Conservation (phyloP, 2,888 invertebrate species). For the Epistrophe grossulariae region DNA sequence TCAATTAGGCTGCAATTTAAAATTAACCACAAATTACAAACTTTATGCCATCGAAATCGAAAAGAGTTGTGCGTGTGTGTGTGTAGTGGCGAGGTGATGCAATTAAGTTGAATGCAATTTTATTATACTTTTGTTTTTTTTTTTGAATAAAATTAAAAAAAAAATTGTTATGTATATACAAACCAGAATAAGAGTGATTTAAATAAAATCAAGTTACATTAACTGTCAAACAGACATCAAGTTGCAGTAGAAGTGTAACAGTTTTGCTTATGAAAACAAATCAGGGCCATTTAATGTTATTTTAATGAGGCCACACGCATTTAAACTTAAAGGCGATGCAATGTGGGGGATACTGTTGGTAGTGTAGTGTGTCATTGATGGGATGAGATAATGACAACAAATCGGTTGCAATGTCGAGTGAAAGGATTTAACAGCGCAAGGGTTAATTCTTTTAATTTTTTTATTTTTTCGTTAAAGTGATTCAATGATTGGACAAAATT, state of each 20-base stretch:
- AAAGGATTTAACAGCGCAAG: slow-evolving; percentile 35
- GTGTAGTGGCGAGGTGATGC: slow-evolving; percentile 38
- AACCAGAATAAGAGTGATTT: slow-evolving; percentile 44
- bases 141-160: not conserved
- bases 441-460: not conserved
- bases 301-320: slow-evolving; percentile 46
- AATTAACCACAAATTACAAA: slow-evolving; percentile 60
- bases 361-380: not conserved
- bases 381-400: slow-evolving; percentile 31
- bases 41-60: slow-evolving; percentile 19
- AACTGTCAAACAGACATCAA: slow-evolving; percentile 5
- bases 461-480: not conserved
- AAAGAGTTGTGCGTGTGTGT: not conserved
- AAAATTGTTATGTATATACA: not conserved
- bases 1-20: slow-evolving; percentile 54
- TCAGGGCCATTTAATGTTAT: slow-evolving; percentile 53
- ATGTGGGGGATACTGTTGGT: not conserved
- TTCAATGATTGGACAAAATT: not conserved
- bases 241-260: not conserved
- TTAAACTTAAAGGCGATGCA: not conserved
- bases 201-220: slow-evolving; percentile 51
- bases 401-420: slow-evolving; percentile 32
- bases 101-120: slow-evolving; percentile 49
- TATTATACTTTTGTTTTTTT: not conserved
- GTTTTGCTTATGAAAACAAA: slow-evolving; percentile 14